phyloP scores from a whole-genome alignment of 1,140 invertebrate species.

The Brachionus rotundiformis region DNA sequence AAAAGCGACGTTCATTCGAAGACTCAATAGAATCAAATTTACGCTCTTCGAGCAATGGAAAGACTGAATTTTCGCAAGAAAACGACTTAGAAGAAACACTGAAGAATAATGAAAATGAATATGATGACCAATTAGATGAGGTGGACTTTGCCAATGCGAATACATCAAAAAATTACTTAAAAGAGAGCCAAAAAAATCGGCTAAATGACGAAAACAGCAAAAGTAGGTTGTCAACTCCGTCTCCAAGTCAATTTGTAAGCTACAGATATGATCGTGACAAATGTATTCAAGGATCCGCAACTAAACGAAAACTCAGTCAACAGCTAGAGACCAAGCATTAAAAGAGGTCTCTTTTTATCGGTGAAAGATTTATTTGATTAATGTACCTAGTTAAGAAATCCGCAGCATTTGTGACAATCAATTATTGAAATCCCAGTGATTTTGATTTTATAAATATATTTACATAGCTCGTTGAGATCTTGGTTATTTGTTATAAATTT shows the following conservation, averaged over 20 bases:
- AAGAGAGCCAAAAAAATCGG: constrained; percentile 29
- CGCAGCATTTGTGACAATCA: constrained; percentile 18
- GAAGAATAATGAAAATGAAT: constrained; percentile 41
- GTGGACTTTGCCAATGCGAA: background rate
- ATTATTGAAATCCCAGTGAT: constrained; percentile 10
- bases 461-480: background rate
- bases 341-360: background rate
- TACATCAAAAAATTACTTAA: constrained; percentile 33
- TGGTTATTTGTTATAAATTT: background rate
- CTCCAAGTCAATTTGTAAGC: constrained; percentile 4
- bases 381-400: background rate
- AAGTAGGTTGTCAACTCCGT: constrained; percentile 15
- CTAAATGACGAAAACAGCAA: constrained; percentile 16
- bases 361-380: background rate
- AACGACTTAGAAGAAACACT: constrained; percentile 2
- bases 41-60: background rate
- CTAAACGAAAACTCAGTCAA: constrained; percentile 27
- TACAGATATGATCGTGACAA: constrained; percentile 10
- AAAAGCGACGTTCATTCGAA: constrained; percentile 35
- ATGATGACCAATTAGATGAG: constrained; percentile 16
- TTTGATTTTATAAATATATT: background rate
- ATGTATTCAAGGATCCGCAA: constrained; percentile 21
- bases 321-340: constrained; percentile 11
- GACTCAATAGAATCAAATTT: constrained; percentile 19
- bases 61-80: background rate